Base-by-base conservation (phyloP, 2,797 vertebrate species). In the Gallinago nigripennis region DNA sequence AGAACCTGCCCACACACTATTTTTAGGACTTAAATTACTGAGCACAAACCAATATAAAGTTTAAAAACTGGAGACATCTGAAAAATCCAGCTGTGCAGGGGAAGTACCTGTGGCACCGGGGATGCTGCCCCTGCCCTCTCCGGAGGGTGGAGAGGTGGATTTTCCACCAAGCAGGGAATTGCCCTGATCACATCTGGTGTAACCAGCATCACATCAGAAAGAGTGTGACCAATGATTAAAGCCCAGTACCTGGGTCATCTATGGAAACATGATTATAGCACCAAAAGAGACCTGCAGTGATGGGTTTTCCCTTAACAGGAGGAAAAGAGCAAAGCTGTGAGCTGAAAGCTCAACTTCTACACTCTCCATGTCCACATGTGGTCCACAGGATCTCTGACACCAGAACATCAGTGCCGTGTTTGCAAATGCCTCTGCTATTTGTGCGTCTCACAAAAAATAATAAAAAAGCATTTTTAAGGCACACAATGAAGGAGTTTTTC, bases 321-420 rank as follows among this genome's bases (percentile, higher is more conserved):
- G 25, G 31, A 24, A 57, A 68, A 39, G 12, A 24, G 25, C 2
- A 12, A 76, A 54, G 61, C 17, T 60, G 54, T 11, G 53, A 83
- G 69, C 33, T 35, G 37, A 68, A 72, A 71, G 37, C n/a, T 61
- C 53, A 16, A 2, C 20, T 51, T 51, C 50, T 51, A 51, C 27
- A 51, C 50, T 12, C 6, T 46, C 27, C 19, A 4, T 0, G 2
- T 15, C 20, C 68, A n/a, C 16, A 2, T 3, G 0, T 25, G 18
- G 10, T 8, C 6, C 41, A 23, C 37, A 30, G 65, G 30, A 83
- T 23, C 16, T 18, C 50, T 8, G 60, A 21, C 11, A 21, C 11
- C 28, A 9, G 19, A 4, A 3, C 8, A 1, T 15, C 9, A 23
- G 4, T 13, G 64, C 31, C 6, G 2, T 2, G 17, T 2, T 0